Percentiles rank a stretch among this genome's conserved stretches.
Conservation (phyloP, 2,113 vertebrate species). For the Pagrus major region DNA sequence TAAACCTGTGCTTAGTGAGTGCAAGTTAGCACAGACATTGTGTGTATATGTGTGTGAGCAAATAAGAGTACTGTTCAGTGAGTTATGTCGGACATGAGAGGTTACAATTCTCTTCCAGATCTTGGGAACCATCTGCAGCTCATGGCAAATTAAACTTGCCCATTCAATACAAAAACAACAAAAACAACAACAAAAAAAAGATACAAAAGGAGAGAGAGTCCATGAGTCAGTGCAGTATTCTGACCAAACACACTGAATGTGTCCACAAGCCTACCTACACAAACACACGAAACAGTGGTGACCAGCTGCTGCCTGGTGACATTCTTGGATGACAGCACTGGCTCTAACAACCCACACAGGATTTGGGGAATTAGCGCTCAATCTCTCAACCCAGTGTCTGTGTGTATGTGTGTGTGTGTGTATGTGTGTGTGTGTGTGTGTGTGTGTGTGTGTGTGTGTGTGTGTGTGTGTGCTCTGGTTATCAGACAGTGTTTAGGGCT, state of each 20-base stretch:
- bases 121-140: conserved; percentile 48
- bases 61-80: background rate
- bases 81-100: conserved; percentile 19
- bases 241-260: conserved; percentile 28
- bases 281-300: conserved; percentile 45
- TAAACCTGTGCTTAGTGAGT: background rate
- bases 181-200: conserved; percentile 31
- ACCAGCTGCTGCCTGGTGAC: conserved; percentile 69
- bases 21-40: background rate
- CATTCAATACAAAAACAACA: conserved; percentile 42
- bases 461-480: conserved; percentile 31
- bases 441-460: conserved; percentile 35
- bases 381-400: conserved; percentile 36
- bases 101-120: conserved; percentile 46
- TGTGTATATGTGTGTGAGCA: background rate
- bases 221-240: conserved; percentile 31
- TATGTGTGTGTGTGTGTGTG: conserved; percentile 34
- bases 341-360: conserved; percentile 67
- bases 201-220: conserved; percentile 12
- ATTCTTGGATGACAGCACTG: conserved; percentile 67
- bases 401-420: conserved; percentile 11
- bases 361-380: conserved; percentile 66
- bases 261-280: conserved; percentile 27
- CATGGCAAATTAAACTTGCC: conserved; percentile 39
- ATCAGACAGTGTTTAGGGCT: conserved; percentile 57